Evolutionary conservation across 2,888 invertebrate species (phyloP).

Genomic region (Philonicus albiceps): DNA sequence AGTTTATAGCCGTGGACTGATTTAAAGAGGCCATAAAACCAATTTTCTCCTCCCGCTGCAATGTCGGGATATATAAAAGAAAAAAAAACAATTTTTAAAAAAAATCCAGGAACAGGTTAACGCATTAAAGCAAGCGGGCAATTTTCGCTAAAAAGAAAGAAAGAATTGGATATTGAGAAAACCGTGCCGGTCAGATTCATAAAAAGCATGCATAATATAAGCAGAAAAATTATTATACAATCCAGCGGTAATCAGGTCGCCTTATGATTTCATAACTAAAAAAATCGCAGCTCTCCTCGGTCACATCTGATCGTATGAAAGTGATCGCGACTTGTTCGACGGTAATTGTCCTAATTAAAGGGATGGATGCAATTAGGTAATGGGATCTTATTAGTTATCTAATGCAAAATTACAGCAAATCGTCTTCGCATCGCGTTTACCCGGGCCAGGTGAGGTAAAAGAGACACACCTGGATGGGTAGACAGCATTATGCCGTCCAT

Average conservation of each 20-base stretch:
- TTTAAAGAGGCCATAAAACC: not conserved
- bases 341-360: not conserved
- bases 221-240: not conserved
- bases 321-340: not conserved
- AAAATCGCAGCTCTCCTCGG: not conserved
- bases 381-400: not conserved
- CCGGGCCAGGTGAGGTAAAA: not conserved
- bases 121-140: not conserved
- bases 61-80: not conserved
- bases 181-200: not conserved
- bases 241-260: not conserved
- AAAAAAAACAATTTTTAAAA: too few relatives aligned
- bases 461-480: not conserved
- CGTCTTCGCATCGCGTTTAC: not conserved
- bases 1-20: not conserved
- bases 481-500: not conserved
- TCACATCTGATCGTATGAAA: not conserved
- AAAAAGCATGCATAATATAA: not conserved
- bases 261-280: not conserved
- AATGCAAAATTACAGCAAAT: not conserved
- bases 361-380: not conserved
- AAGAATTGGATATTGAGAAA: not conserved
- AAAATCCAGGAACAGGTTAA: not conserved
- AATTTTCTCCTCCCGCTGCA: not conserved
- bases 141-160: not conserved